These are phyloP conservation scores for Haemorhous mexicanus DNA, from an alignment of 2,113 vertebrate genomes.

Conservation along the genomic window DNA sequence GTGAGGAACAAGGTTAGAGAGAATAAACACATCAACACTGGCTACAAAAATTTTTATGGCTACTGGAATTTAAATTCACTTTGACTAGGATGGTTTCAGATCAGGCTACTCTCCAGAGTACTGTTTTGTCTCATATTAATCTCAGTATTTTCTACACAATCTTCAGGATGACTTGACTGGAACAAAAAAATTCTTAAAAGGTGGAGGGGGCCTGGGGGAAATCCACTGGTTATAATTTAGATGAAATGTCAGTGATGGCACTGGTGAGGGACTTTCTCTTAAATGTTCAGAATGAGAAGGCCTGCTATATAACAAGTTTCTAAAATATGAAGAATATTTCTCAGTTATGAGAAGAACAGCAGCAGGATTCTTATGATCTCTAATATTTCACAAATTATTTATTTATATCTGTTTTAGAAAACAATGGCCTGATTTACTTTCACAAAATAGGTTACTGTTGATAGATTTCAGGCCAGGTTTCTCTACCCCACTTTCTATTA, in stretches of 20 bases:
- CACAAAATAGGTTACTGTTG: not conserved
- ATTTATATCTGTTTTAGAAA: not conserved
- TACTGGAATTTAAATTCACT: not conserved
- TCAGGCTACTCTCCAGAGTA: not conserved
- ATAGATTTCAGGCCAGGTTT: not conserved
- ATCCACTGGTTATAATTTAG: not conserved
- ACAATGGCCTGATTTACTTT: not conserved
- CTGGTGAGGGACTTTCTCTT: not conserved
- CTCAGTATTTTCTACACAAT: not conserved
- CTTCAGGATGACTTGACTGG: not conserved
- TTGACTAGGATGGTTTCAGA: not conserved
- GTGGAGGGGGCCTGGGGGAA: rapidly evolving
- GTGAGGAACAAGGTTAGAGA: not conserved
- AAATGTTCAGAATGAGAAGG: not conserved
- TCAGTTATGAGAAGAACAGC: not conserved
- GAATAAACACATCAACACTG: not conserved
- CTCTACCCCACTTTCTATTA: not conserved
- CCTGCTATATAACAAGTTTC: not conserved
- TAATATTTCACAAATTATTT: not conserved
- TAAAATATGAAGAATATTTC: not conserved
- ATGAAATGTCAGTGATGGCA: not conserved
- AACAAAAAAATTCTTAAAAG: not conserved
- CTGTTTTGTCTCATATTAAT: not conserved
- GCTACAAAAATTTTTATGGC: not conserved
- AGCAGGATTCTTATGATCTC: not conserved